phyloP scores from a whole-genome alignment of 1,140 invertebrate species.

The Drosophila kanapiae region DNA sequence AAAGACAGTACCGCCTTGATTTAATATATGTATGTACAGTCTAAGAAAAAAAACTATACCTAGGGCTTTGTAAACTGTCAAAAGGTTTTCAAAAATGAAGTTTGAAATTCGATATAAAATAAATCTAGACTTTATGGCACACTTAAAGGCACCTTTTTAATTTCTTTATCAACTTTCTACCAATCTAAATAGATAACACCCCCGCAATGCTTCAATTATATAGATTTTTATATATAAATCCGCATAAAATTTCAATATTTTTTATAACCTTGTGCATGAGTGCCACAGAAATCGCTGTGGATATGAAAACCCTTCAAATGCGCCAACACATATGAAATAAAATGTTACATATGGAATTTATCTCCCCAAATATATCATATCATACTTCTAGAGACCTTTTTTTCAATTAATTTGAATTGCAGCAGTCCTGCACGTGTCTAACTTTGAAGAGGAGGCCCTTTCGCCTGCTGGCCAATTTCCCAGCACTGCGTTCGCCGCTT shows the following conservation, averaged over 20 bases:
- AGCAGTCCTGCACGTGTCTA: neutral
- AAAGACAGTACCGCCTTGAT: neutral
- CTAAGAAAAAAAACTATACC: neutral
- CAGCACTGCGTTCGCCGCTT: neutral
- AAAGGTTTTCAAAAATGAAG: too few species aligned
- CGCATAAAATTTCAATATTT: neutral
- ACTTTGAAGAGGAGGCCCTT: neutral
- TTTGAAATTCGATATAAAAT: too few species aligned
- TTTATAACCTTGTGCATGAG: neutral
- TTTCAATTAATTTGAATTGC: neutral
- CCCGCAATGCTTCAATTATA: neutral
- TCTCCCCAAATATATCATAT: too few species aligned
- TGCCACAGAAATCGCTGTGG: neutral
- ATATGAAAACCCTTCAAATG: neutral
- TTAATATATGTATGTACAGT: neutral
- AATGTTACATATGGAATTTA: too few species aligned
- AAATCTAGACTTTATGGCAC: too few species aligned
- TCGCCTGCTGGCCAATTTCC: constrained; percentile 12
- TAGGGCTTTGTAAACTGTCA: too few species aligned
- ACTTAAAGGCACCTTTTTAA: too few species aligned
- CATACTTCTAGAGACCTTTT: too few species aligned
- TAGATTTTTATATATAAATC: neutral
- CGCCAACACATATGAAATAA: too few species aligned
- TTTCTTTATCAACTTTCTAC: neutral
- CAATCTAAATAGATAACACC: neutral